Evolutionary conservation across 2,113 vertebrate species (phyloP), one percentile per base, ranked within the genome.

Genomic region (Callipepla californica): DNA sequence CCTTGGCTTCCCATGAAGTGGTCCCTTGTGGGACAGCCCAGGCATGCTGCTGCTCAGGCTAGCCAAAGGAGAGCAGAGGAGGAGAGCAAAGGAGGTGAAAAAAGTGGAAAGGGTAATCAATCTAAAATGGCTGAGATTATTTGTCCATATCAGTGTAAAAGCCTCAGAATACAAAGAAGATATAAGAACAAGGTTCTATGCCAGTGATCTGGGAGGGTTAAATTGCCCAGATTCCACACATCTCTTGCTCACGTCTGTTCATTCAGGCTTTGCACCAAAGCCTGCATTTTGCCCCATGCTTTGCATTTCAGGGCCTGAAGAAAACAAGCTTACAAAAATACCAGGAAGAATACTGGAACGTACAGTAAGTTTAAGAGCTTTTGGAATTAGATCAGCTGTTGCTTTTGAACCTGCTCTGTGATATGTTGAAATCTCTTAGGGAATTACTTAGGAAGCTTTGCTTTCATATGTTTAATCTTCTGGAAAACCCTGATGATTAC

Each of bases 391-490:
- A 95, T 94, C 94, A 94, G 89, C 92, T 96, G 93, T 96, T 96
- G 83, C 96, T 96, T 97, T 95, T 95, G 94, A 97, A 97, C 88
- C 91, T 82, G 73, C 85, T 89, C 84, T 94, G 84, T 69, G 95
- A 94, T 93, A 93, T 88, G 85, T 92, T 87, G 93, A 95, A 97
- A 96, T 95, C 94, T 96, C 90, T 87, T 34, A 69, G 79, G 93
- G 96, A 97, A 96, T 96, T 95, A 95, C 92, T 94, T 93, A 87
- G 89, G 88, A 94, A 94, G 80, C 77, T 96, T 96, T 94, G 87
- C 88, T 93, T 97, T 95, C 80, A 90, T 88, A 93, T 75, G 44
- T 83, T 94, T 95, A 94, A 97, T 97, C 85, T 95, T 94, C 86
- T 95, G 92, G 89, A 92, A 93, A 94, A 93, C 67, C 89, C 68